A percentile compares a stretch with the other conserved stretches of the same genome.
Evolutionary conservation across 2,797 vertebrate species (phyloP).

Genomic region (Catharus ustulatus): DNA sequence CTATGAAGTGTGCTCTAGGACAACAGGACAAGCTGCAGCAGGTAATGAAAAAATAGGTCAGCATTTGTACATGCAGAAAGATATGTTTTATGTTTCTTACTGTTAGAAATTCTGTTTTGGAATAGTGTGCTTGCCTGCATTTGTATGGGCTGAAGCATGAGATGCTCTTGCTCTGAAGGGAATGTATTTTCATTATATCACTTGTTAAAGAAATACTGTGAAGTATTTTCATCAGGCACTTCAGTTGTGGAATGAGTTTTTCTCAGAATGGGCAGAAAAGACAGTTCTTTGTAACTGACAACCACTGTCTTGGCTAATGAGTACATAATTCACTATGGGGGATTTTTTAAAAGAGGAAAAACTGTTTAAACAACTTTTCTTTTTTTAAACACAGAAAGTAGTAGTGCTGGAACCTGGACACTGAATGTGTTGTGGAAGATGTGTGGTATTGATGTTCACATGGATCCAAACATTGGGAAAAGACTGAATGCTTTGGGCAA

Average conservation of each 20-base stretch:
- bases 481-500: constrained; percentile 94
- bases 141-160: background rate
- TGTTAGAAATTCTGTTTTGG: background rate
- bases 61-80: background rate
- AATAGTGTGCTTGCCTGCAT: background rate
- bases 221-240: background rate
- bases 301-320: background rate
- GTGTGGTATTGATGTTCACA: constrained; percentile 99
- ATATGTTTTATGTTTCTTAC: background rate
- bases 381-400: constrained; percentile 85
- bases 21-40: constrained; percentile 93
- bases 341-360: background rate
- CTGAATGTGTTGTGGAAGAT: constrained; percentile 99
- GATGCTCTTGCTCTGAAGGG: background rate
- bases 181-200: background rate
- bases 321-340: background rate
- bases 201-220: background rate
- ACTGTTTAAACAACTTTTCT: background rate
- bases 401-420: constrained; percentile 97
- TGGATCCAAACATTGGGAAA: constrained; percentile 99
- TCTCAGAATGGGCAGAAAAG: background rate
- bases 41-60: constrained; percentile 73
- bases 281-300: background rate
- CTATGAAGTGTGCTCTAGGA: constrained; percentile 98
- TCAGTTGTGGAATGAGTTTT: background rate